A percentile compares a stretch with the other conserved stretches of the same genome.
Evolutionary conservation across 2,113 vertebrate genomes (phyloP).

Genomic region (Mandrillus leucophaeus): DNA sequence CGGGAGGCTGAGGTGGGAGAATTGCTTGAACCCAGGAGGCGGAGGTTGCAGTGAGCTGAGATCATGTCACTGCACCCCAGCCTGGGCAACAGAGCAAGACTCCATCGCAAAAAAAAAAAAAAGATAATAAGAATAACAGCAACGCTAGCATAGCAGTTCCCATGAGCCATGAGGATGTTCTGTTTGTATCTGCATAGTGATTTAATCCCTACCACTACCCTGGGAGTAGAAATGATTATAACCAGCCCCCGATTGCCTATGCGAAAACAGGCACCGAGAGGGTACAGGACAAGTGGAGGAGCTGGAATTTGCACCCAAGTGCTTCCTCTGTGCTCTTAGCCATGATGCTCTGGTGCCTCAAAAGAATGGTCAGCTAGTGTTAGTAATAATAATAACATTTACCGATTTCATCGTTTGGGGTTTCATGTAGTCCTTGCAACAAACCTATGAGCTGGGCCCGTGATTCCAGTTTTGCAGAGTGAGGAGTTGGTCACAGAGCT

Average conservation of each 20-base stretch:
- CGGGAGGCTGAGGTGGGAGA: too few species aligned
- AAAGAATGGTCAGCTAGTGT: background rate
- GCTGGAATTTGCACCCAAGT: background rate
- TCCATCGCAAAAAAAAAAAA: too few species aligned
- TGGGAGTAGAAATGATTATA: background rate
- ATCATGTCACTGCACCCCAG: too few species aligned
- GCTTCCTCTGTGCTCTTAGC: background rate
- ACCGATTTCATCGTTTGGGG: background rate
- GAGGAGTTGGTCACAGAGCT: background rate
- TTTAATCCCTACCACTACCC: background rate
- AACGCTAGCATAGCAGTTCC: background rate
- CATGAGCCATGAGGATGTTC: background rate
- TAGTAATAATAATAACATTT: too few species aligned
- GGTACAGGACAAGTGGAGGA: background rate
- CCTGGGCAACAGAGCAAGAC: too few species aligned
- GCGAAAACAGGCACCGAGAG: background rate
- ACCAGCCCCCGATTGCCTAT: accelerated
- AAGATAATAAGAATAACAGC: too few species aligned
- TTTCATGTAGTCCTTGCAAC: background rate
- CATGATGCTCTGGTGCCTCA: background rate
- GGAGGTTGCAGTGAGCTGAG: too few species aligned
- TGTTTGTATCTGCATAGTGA: background rate
- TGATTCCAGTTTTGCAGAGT: background rate
- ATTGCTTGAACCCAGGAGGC: too few species aligned
- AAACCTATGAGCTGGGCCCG: background rate